Base-by-base conservation (phyloP, 1,140 invertebrate genomes). In the Octopus bimaculoides region DNA sequence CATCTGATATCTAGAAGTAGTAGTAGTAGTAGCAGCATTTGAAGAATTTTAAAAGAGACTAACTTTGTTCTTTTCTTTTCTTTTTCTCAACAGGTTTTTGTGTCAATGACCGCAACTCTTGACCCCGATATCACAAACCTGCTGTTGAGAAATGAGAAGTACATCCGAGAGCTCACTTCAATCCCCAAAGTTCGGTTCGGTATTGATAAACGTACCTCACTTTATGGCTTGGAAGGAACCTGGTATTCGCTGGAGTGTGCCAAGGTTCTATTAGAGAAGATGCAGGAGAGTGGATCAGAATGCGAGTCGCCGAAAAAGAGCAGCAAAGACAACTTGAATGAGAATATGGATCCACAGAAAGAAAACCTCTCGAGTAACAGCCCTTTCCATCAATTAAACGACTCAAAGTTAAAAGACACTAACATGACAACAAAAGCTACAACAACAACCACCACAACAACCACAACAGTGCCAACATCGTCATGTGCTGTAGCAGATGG, bases 81-180 rank as follows among this genome's bases (percentile, higher is more conserved):
- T 69, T 12, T 69, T 69, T 71, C 26, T 14, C 1, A 41, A 41
- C 66, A 71, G 66, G 66, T 71, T 6, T 71, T 71, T 71, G 66
- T 71, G 17, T 71, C 66, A 14, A 71, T 71, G 66, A 71, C 66
- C 17, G 66, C 66, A 9, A 71, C 66, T 71, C 66, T 71, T 6
- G 66, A 71, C 66, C 66, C 66, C 26, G 66, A 71, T 17, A 71
- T 71, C 66, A 71, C 66, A 20, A 71, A 71, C 26, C 26, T 71
- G 66, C 26, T 71, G 14, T 20, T 71, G 6, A 71, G 26, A 71
- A 71, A 71, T 71, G 66, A 71, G 17, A 71, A 71, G 66, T 71
- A 71, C 66, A 71, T 71, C 14, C 66, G 66, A 14, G 66, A 71
- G 7, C 66, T 71, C 66, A 71, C 66, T 14, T 71, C 66, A 17